Evolutionary conservation across 2,113 vertebrate species (phyloP).

Genomic region (Myrmecophaga tridactyla): DNA sequence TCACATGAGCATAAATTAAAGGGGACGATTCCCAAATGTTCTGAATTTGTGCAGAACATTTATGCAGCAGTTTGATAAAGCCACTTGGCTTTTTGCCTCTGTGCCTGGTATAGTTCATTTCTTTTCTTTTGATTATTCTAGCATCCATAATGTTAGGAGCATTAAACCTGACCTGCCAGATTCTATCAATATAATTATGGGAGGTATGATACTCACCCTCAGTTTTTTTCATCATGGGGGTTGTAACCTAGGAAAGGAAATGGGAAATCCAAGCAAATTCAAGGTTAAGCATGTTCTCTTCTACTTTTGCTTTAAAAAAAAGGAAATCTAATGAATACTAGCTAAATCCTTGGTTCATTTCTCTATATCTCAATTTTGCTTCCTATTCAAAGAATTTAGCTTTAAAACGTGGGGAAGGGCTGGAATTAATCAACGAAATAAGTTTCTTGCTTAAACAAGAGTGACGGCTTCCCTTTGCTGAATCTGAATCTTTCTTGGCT

Average conservation of each 20-base stretch:
- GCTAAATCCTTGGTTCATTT: not conserved
- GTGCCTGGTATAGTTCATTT: not conserved
- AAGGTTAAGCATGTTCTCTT: not conserved
- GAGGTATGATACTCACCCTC: no score
- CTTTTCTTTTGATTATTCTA: not conserved
- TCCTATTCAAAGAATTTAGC: not conserved
- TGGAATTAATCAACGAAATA: not conserved
- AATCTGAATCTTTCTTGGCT: not conserved
- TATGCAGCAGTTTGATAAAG: not conserved
- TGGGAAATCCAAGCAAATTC: not conserved
- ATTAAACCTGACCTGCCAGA: not conserved
- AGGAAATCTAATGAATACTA: not conserved
- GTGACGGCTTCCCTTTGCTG: not conserved
- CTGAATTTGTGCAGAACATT: not conserved
- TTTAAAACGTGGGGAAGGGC: not conserved
- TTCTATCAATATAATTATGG: fast-evolving
- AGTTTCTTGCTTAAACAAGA: not conserved
- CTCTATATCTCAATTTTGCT: not conserved
- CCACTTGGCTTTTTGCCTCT: not conserved
- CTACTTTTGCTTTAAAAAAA: not conserved
- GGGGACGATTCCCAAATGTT: not conserved
- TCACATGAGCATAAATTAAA: not conserved
- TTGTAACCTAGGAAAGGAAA: not conserved
- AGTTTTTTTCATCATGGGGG: fast-evolving
- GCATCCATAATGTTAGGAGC: not conserved